These are phyloP conservation scores for Drosophila affinis DNA, from an alignment of 2,888 invertebrate species.

Conservation along the genomic window DNA sequence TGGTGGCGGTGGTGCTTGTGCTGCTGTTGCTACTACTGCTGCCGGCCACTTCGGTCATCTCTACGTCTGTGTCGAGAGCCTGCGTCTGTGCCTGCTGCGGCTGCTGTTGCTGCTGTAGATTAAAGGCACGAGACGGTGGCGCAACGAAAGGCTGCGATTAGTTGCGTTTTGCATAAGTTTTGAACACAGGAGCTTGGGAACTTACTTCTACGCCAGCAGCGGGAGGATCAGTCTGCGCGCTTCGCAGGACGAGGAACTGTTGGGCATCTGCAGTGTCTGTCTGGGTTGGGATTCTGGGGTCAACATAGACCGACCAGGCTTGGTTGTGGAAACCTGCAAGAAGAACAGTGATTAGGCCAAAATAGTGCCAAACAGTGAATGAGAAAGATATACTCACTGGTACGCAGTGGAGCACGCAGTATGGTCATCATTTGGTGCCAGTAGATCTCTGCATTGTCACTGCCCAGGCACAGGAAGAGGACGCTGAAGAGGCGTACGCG, in stretches of 20 bases:
- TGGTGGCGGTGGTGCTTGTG: slow-evolving; percentile 1
- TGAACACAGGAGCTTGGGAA: background rate
- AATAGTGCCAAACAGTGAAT: background rate
- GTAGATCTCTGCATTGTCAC: slow-evolving; percentile 80
- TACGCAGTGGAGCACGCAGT: slow-evolving; percentile 61
- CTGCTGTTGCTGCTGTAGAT: slow-evolving; percentile 39
- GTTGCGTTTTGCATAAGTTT: background rate
- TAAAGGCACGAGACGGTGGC: slow-evolving; percentile 44
- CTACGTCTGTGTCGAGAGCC: slow-evolving; percentile 85
- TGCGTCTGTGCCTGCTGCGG: slow-evolving; percentile 34
- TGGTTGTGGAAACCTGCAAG: slow-evolving; percentile 74
- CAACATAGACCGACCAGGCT: slow-evolving; percentile 71
- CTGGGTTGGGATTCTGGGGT: slow-evolving; percentile 67
- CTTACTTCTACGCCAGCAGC: slow-evolving; percentile 31
- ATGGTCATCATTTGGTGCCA: slow-evolving; percentile 81
- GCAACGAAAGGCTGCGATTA: slow-evolving; percentile 52
- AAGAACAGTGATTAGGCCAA: background rate
- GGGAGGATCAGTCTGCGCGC: slow-evolving; percentile 34
- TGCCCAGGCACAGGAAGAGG: slow-evolving; percentile 81
- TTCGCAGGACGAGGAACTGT: slow-evolving; percentile 77
- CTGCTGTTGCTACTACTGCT: slow-evolving; percentile 11
- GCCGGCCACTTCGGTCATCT: slow-evolving; percentile 73
- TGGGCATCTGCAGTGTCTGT: slow-evolving; percentile 67
- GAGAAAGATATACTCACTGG: slow-evolving; percentile 60
- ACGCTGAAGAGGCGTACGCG: slow-evolving; percentile 81